Evolutionary conservation across 2,113 vertebrate genomes (phyloP).

Genomic region (Gopherus flavomarginatus): DNA sequence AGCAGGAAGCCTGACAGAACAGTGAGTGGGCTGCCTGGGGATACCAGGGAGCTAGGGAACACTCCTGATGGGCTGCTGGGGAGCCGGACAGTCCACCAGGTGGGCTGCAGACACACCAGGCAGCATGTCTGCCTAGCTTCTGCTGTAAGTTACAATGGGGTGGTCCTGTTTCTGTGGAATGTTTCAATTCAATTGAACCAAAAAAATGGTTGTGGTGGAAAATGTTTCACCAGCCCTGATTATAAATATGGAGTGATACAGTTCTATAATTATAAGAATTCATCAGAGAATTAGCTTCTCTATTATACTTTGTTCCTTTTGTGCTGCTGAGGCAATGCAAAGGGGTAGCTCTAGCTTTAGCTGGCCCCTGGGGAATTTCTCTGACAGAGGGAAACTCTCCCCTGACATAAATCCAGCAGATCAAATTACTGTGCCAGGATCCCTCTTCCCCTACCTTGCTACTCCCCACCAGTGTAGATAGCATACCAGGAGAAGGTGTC

Average conservation of each 20-base stretch:
- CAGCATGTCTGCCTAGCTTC: too few species aligned
- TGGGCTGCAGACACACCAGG: not conserved
- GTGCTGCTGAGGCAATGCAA: not conserved
- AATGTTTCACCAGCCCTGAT: not conserved
- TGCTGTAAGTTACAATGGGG: not conserved
- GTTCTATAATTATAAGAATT: not conserved
- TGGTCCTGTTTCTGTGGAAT: not conserved
- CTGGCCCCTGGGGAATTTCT: not conserved
- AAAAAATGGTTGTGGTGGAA: not conserved
- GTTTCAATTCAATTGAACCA: not conserved
- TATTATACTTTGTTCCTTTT: not conserved
- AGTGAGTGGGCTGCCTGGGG: not conserved
- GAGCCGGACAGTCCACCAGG: not conserved
- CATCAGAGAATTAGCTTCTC: not conserved
- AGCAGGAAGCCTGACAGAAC: not conserved
- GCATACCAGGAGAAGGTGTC: not conserved
- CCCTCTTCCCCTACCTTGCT: too few species aligned
- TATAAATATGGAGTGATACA: not conserved
- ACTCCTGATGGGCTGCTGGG: not conserved
- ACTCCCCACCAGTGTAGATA: not conserved
- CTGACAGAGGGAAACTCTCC: not conserved
- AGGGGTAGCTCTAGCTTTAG: not conserved
- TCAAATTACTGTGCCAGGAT: not conserved
- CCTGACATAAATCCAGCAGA: not conserved
- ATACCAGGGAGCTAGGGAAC: not conserved